Conservation (phyloP, 1,140 invertebrate species). For the Diorhabda carinulata region DNA sequence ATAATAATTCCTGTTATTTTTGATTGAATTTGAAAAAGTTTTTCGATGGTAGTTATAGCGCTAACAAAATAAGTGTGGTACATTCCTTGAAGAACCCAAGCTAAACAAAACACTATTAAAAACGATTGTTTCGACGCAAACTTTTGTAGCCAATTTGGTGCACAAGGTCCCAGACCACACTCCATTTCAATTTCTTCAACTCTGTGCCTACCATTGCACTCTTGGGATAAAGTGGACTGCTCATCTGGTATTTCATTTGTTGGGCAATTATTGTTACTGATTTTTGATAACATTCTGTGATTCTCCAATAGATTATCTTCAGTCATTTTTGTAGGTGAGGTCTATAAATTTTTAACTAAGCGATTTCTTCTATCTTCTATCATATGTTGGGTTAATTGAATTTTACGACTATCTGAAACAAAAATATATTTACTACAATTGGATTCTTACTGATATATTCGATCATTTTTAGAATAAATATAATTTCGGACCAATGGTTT, state of each 20-base stretch:
- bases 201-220: constrained; percentile 23
- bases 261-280: too few relatives aligned
- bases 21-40: constrained; percentile 92
- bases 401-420: too few relatives aligned
- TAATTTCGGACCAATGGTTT: too few relatives aligned
- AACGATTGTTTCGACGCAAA: constrained; percentile 88
- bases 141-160: constrained; percentile 66
- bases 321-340: too few relatives aligned
- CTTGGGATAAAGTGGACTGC: constrained; percentile 33
- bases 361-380: too few relatives aligned
- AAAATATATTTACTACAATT: too few relatives aligned
- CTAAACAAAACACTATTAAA: constrained; percentile 80
- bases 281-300: too few relatives aligned
- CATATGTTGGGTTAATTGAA: too few relatives aligned
- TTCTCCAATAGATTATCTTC: too few relatives aligned
- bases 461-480: too few relatives aligned
- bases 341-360: too few relatives aligned
- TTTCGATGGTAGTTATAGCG: constrained; percentile 95
- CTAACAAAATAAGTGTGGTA: constrained; percentile 95
- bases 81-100: constrained; percentile 89
- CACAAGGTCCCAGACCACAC: constrained; percentile 68
- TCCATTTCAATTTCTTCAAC: constrained; percentile 50
- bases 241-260: constrained; percentile 36
- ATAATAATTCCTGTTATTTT: constrained; percentile 91
- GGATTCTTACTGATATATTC: too few relatives aligned